Conservation (phyloP, 2,888 invertebrate species). For the Lobophora halterata region DNA sequence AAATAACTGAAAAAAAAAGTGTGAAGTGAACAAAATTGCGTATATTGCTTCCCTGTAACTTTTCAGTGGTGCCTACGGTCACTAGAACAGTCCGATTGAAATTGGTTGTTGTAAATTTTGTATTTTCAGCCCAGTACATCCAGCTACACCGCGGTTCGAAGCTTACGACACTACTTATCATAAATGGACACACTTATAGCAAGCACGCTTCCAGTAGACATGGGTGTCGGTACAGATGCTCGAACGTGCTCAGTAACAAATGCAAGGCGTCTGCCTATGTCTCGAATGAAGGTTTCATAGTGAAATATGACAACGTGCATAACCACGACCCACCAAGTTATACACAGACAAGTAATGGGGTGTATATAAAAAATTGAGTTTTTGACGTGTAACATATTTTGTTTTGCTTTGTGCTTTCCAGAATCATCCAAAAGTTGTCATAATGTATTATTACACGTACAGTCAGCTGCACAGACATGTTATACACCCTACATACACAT, state of each 20-base stretch:
- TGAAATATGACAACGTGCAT: slow-evolving; percentile 19
- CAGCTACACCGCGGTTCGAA: slow-evolving; percentile 19
- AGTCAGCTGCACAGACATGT: no score
- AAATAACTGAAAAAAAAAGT: no score
- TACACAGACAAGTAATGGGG: slow-evolving; percentile 15
- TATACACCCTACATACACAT: no score
- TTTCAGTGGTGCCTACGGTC: no score
- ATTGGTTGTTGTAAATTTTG: not conserved
- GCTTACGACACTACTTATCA: slow-evolving; percentile 28
- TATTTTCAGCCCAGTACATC: slow-evolving; percentile 31
- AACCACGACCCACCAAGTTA: slow-evolving; percentile 28
- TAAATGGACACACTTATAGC: slow-evolving; percentile 36
- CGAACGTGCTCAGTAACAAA: slow-evolving; percentile 23
- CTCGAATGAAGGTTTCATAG: slow-evolving; percentile 18
- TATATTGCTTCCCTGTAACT: no score
- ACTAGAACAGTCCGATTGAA: no score
- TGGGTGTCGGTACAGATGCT: slow-evolving; percentile 42
- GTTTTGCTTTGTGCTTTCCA: no score
- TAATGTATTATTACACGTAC: no score
- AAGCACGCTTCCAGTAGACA: slow-evolving; percentile 21
- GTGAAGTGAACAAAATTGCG: no score
- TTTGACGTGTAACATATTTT: no score
- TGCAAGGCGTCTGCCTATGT: slow-evolving; percentile 38
- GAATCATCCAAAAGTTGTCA: no score
- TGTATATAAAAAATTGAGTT: slow-evolving; percentile 13